Conservation (phyloP, 1,140 invertebrate species). For the Pinna nobilis region DNA sequence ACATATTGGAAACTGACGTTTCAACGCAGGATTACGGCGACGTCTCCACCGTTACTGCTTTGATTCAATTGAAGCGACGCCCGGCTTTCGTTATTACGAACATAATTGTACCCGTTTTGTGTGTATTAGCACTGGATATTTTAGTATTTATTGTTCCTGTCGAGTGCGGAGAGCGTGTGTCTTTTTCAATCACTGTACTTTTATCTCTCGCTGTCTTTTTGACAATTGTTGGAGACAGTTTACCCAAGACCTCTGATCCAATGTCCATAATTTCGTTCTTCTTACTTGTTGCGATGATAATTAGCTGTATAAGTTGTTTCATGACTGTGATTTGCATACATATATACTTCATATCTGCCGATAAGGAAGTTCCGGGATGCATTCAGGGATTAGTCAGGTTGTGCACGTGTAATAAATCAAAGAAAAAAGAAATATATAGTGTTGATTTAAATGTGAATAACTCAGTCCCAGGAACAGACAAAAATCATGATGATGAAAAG, state of each 20-base stretch:
- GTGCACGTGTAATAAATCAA: too few species aligned
- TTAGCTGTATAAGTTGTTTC: slow-evolving; percentile 33
- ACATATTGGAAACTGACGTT: not conserved
- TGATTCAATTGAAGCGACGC: slow-evolving; percentile 25
- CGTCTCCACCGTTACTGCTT: not conserved
- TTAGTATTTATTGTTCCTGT: slow-evolving; percentile 32
- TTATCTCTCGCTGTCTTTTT: slow-evolving; percentile 28
- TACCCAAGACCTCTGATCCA: slow-evolving; percentile 21
- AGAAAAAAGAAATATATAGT: too few species aligned
- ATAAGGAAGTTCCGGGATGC: too few species aligned
- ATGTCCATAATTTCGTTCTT: slow-evolving; percentile 21
- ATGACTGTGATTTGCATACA: too few species aligned
- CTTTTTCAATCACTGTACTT: slow-evolving; percentile 17
- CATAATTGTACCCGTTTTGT: slow-evolving; percentile 28
- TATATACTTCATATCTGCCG: too few species aligned
- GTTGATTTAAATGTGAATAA: too few species aligned
- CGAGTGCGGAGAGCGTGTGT: slow-evolving; percentile 21
- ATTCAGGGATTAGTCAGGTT: too few species aligned
- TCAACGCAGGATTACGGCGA: not conserved
- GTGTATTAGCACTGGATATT: slow-evolving; percentile 22
- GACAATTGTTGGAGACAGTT: slow-evolving; percentile 24
- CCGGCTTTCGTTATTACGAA: slow-evolving; percentile 19
- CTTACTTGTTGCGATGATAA: slow-evolving; percentile 17
- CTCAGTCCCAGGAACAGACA: too few species aligned
- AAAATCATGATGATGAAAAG: too few species aligned